Evolutionary conservation across 2,888 invertebrate species (phyloP).

Genomic region (Athetis lepigone): DNA sequence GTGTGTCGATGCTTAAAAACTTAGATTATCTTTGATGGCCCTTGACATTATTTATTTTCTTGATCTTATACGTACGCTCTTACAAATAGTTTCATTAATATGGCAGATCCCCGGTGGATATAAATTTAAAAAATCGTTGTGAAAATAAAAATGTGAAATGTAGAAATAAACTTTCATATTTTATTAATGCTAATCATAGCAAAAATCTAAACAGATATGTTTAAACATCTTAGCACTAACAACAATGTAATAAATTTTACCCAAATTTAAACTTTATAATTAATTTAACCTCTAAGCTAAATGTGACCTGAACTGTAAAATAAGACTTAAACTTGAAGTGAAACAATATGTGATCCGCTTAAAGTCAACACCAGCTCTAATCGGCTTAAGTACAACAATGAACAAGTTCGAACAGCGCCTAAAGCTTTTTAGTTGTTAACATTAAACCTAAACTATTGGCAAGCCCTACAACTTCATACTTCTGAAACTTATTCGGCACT

Average conservation of each 20-base stretch:
- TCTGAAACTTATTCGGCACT: neutral
- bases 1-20: too few relatives aligned
- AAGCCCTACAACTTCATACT: constrained; percentile 24
- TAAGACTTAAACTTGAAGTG: constrained; percentile 23
- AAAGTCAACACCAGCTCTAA: constrained; percentile 58
- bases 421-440: constrained; percentile 45
- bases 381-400: constrained; percentile 54
- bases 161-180: neutral
- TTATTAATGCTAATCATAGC: neutral
- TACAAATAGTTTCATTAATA: neutral
- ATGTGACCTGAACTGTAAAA: constrained; percentile 17
- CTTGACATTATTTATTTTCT: too few relatives aligned
- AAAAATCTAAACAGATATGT: neutral
- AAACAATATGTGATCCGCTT: constrained; percentile 51
- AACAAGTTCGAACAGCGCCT: constrained; percentile 48
- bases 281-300: constrained; percentile 5
- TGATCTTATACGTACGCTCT: too few relatives aligned
- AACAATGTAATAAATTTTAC: neutral
- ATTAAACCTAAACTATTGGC: constrained; percentile 26
- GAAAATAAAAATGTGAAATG: neutral
- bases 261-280: neutral
- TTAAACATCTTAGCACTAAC: neutral
- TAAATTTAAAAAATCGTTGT: too few relatives aligned
- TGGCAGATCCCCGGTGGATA: neutral
- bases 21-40: too few relatives aligned